Evolutionary conservation across 2,888 invertebrate species (phyloP), one percentile per base, ranked within the genome.

Genomic region (Octonoba sinensis): DNA sequence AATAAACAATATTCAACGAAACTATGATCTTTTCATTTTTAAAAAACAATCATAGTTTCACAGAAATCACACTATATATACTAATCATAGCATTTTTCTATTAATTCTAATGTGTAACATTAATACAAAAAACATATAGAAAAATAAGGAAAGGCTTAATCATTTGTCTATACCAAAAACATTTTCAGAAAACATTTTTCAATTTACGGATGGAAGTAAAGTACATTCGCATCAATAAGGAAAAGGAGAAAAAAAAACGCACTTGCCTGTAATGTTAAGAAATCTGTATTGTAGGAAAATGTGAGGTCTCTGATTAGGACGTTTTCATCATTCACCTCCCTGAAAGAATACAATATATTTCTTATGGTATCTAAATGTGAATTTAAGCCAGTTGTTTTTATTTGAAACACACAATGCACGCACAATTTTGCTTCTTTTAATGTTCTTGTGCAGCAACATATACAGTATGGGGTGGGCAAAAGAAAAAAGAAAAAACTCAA

Each of bases 291-390:
- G 86, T 91, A 90, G 86, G 92, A 92, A 1, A 91, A 87, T 1
- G 91, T 90, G 84, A 92, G 91, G 87, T 92, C 92, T 83, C 92
- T 90, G 83, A 93, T 91, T 64, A 93, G 90, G 90, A 92, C 90
- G 88, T 93, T 93, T 88, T 93, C 93, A 87, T 93, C 93, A 88
- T 93, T 93, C 77, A 93, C 93, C 90, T 93, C 93, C 93, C 92
- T 92, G 88, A 69, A 89, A 78, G 46, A 13, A 27, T 60, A 56
- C 16, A 69, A 69, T 64, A n/a, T 56, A 56, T 27, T 6, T 27
- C 6, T 27, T n/a, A n/a, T n/a, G n/a, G n/a, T n/a, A n/a, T n/a
- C n/a, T n/a, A n/a, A n/a, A n/a, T n/a, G n/a, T n/a, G n/a, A n/a
- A n/a, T n/a, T n/a, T n/a, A n/a, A n/a, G n/a, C n/a, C n/a, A n/a